Evolutionary conservation across 1,140 invertebrate genomes (phyloP).

Genomic region (Papilio xuthus): DNA sequence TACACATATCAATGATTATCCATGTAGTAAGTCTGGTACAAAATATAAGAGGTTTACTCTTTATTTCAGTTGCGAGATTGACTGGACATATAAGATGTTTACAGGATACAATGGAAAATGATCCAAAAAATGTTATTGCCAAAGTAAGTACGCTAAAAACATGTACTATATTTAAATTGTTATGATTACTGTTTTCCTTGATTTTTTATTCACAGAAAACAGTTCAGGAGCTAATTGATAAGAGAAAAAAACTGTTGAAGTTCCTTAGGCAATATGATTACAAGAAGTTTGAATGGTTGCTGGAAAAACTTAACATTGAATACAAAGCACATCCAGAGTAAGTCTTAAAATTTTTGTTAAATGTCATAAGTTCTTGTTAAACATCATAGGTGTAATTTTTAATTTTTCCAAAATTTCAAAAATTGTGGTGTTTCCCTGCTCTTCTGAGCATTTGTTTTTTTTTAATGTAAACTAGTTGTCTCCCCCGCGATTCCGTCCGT

Average conservation of each 20-base stretch:
- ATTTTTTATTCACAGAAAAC: slow-evolving; percentile 58
- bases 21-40: no score
- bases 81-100: slow-evolving; percentile 82
- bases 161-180: no score
- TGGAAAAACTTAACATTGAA: slow-evolving; percentile 89
- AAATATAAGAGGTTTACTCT: neutral
- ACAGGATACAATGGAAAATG: slow-evolving; percentile 79
- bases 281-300: slow-evolving; percentile 92
- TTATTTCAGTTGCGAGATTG: slow-evolving; percentile 81
- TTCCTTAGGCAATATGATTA: slow-evolving; percentile 88
- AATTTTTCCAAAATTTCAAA: no score
- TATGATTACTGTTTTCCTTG: no score
- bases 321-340: slow-evolving; percentile 86
- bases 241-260: slow-evolving; percentile 87
- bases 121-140: slow-evolving; percentile 79
- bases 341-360: slow-evolving; percentile 44
- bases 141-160: slow-evolving; percentile 72
- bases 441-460: no score
- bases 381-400: no score
- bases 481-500: no score
- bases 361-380: neutral
- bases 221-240: slow-evolving; percentile 88
- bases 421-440: no score
- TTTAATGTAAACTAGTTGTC: no score
- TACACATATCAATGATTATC: no score